A percentile compares a stretch with the other conserved stretches of the same genome.
These are phyloP conservation scores for Stenchaetothrips biformis DNA, from an alignment of 2,888 invertebrate species.

Conservation along the genomic window DNA sequence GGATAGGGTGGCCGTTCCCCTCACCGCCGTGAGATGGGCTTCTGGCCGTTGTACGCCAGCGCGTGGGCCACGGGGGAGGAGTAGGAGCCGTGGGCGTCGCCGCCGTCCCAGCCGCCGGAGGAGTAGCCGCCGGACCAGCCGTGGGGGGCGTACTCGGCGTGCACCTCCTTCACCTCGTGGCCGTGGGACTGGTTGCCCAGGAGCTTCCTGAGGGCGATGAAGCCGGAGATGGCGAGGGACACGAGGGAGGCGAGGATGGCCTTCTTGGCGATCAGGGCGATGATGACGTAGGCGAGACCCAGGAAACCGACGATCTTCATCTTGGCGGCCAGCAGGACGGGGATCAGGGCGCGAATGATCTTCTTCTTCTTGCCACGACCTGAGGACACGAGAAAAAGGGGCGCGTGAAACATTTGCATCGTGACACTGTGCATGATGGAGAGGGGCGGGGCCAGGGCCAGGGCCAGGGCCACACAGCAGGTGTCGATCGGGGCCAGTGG, in stretches of 20 bases:
- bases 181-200: conserved; percentile 38
- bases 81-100: conserved; percentile 48
- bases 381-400: conserved; percentile 37
- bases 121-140: conserved; percentile 40
- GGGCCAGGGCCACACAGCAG: background rate
- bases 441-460: conserved; percentile 22
- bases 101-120: conserved; percentile 39
- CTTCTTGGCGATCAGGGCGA: conserved; percentile 59
- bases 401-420: background rate
- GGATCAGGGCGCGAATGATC: conserved; percentile 52
- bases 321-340: conserved; percentile 55
- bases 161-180: conserved; percentile 34
- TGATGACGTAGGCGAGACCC: conserved; percentile 53
- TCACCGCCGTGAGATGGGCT: conserved; percentile 37
- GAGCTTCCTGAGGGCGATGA: conserved; percentile 44
- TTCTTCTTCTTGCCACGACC: conserved; percentile 57
- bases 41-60: conserved; percentile 51
- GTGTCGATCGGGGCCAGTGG: background rate
- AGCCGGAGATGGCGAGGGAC: conserved; percentile 56
- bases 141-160: conserved; percentile 34
- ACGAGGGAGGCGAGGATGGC: conserved; percentile 56
- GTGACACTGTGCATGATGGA: conserved; percentile 17
- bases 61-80: conserved; percentile 52
- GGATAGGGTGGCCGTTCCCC: background rate
- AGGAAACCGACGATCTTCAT: conserved; percentile 55